A percentile compares a stretch with the other conserved stretches of the same genome.
These are phyloP conservation scores for Steinernema carpocapsae DNA, from an alignment of 2,888 invertebrate species.

Conservation along the genomic window DNA sequence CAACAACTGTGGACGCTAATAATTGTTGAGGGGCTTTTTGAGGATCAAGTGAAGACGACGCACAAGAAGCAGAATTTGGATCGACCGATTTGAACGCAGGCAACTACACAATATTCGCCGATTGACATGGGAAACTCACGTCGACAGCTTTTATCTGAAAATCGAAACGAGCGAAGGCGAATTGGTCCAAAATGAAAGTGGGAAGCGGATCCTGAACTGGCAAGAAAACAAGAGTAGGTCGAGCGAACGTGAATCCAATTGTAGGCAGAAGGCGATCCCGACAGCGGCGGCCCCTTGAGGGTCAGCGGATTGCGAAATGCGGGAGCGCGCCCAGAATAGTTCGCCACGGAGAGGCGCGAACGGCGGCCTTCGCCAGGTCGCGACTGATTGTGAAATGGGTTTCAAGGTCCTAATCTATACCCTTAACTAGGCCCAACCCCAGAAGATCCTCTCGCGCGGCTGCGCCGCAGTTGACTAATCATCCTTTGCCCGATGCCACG, in stretches of 20 bases:
- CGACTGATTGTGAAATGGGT: conserved; percentile 28
- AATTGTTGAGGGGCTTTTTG: not conserved
- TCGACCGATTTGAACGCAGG: too few species aligned
- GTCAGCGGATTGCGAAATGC: conserved; percentile 1
- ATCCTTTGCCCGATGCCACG: conserved; percentile 17
- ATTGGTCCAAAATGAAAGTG: too few species aligned
- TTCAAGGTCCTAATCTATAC: conserved; percentile 26
- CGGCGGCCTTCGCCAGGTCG: too few species aligned
- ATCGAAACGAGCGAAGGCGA: too few species aligned
- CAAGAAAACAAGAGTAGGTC: not conserved
- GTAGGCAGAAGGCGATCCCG: not conserved
- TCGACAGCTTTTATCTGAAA: too few species aligned
- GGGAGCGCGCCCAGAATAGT: not conserved
- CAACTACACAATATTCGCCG: too few species aligned
- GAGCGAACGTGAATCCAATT: not conserved
- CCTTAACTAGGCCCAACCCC: conserved; percentile 29
- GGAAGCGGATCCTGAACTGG: conserved; percentile 5
- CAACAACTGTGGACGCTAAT: not conserved
- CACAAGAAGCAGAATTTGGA: too few species aligned
- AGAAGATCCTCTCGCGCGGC: not conserved
- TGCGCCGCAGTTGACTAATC: conserved; percentile 24
- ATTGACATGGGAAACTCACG: too few species aligned
- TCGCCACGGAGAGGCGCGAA: too few species aligned
- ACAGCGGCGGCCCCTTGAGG: not conserved
- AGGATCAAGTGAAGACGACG: too few species aligned